Base-by-base conservation (phyloP, 2,113 vertebrate genomes). In the Pitta sordida region DNA sequence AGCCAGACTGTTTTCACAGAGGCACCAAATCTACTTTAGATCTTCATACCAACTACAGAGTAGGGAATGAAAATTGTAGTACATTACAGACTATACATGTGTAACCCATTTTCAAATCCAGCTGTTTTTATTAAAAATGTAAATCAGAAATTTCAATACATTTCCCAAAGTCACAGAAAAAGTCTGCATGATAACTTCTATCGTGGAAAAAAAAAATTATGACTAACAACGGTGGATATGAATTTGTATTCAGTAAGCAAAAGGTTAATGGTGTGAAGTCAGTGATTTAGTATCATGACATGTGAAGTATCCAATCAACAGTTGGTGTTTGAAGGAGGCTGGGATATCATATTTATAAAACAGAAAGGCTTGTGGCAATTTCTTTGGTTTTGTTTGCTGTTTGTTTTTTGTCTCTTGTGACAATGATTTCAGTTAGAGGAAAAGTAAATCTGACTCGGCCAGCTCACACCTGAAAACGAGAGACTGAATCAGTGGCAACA, bases 111-210 rank as follows among this genome's bases (percentile, higher is more conserved):
- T 92, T 74, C 71, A 96, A 93, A 93, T 58, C 62, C 65, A 84
- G 43, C 39, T 70, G 39, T 1, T 91, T 81, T 94, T 95, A 78
- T 95, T 93, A 93, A 96, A 95, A 90, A 89, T 68, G 29, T 85
- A 84, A 86, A 93, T 84, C 34, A 85, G 77, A 89, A 85, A 92
- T 93, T 39, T 65, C 67, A 90, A 44, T 70, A 59, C 59, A 44
- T 93, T 90, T 83, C 39, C 56, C 70, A 77, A 53, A 26, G 18
- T 48, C 67, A 53, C 62, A 69, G 60, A 76, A 91, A 52, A 78
- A 41, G n/a, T 12, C 91, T 87, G 34, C 36, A 30, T 11, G n/a
- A 37, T 22, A 36, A 70, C 81, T 83, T 14, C 0, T 55, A 81
- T 79, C 60, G n/a, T n/a, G n/a, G n/a, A n/a, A n/a, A n/a, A n/a